A percentile compares a stretch with the other conserved stretches of the same genome.
phyloP scores from a whole-genome alignment of 2,888 invertebrate genomes.

The Scaptomyza polygonia region DNA sequence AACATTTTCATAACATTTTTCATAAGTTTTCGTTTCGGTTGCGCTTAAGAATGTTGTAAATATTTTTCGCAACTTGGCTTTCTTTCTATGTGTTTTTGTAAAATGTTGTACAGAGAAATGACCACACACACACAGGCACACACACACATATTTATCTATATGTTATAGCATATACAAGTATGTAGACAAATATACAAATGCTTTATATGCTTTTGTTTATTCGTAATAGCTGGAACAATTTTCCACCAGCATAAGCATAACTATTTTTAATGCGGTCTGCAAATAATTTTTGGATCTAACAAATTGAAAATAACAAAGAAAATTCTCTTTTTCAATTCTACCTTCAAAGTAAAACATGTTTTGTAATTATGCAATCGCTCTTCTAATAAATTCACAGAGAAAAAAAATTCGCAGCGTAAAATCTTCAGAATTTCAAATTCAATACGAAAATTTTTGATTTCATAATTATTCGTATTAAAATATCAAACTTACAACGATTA shows the following conservation, averaged over 20 bases:
- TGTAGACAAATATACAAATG: slow-evolving; percentile 13
- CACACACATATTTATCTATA: not conserved
- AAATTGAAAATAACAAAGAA: slow-evolving; percentile 31
- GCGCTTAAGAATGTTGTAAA: slow-evolving; percentile 74
- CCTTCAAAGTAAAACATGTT: not conserved
- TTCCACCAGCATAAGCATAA: slow-evolving; percentile 68
- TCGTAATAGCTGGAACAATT: slow-evolving; percentile 39
- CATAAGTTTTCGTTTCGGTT: slow-evolving; percentile 78
- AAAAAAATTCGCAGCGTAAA: no score
- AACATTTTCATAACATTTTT: slow-evolving; percentile 74
- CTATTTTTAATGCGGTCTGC: slow-evolving; percentile 70
- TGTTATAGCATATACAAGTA: not conserved
- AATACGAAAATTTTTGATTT: no score
- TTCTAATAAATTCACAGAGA: no score
- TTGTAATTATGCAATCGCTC: not conserved
- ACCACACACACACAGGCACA: slow-evolving; percentile 51
- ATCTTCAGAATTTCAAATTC: no score
- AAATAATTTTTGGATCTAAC: slow-evolving; percentile 43
- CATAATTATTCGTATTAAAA: no score
- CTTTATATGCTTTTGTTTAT: not conserved
- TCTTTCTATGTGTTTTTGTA: slow-evolving; percentile 15
- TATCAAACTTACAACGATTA: no score
- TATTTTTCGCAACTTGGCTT: slow-evolving; percentile 60
- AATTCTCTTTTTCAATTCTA: not conserved
- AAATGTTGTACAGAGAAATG: slow-evolving; percentile 48